Base-by-base conservation (phyloP, 2,113 vertebrate species). In the Psettodes erumei region DNA sequence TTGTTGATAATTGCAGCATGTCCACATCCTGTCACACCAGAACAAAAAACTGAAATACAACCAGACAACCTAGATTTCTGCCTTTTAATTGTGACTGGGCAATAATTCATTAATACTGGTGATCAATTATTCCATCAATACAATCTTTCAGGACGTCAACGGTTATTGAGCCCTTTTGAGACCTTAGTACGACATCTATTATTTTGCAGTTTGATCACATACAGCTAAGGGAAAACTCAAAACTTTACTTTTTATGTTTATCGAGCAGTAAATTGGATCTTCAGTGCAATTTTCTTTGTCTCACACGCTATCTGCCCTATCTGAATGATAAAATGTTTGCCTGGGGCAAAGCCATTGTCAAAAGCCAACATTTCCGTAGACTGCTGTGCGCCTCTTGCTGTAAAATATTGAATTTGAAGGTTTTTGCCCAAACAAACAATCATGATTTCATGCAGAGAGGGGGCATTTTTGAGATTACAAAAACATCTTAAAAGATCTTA, bases 1-100 rank as follows among this genome's bases (percentile, higher is more conserved):
- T 71, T 68, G 53, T 66, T 65, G 47, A 42, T 50, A 47, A 58
- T 45, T 73, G 58, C 71, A 73, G 28, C 58, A 32, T 60, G n/a
- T 75, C 62, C 74, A 72, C 71, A 55, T 76, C 33, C 53, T 69
- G 62, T 72, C 64, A 67, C 58, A 64, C 15, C 21, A 43, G 16
- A 19, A 64, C 28, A 43, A 63, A 68, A 48, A 55, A 70, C 35
- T 53, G 5, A 28, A 60, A 61, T 19, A 23, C 11, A 47, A 16
- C 21, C 23, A 21, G 16, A 16, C 5, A 47, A 28, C 40, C 6
- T 28, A 35, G 51, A 30, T 64, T 64, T 18, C n/a, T 27, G n/a
- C n/a, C 15, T 42, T 33, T 5, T 37, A 37, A 51, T 59, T n/a
- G 25, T n/a, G 15, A 62, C n/a, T 51, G 1, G 18, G 9, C 2